A percentile compares a stretch with the other conserved stretches of the same genome.
These are phyloP conservation scores for Typhlichthys subterraneus DNA, from an alignment of 2,797 vertebrate species.

Conservation along the genomic window DNA sequence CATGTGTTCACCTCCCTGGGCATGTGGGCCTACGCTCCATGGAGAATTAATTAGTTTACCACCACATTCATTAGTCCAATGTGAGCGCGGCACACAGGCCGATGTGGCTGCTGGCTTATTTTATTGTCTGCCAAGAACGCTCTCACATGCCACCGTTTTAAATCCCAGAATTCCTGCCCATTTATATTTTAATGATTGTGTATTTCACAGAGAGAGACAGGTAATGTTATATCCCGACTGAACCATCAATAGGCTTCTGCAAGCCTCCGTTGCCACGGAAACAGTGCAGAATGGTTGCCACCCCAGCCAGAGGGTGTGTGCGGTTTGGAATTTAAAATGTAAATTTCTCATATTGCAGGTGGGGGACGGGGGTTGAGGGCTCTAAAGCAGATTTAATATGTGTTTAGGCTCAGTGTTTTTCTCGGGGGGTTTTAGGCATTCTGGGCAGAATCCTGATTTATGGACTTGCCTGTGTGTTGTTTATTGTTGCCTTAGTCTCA, in stretches of 20 bases:
- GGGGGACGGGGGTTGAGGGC: conserved; percentile 49
- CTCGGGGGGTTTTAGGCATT: conserved; percentile 61
- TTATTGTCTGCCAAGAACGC: conserved; percentile 75
- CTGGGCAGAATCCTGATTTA: conserved; percentile 72
- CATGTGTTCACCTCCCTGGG: conserved; percentile 85
- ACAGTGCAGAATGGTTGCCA: conserved; percentile 76
- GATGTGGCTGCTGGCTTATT: conserved; percentile 62
- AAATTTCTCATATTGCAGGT: conserved; percentile 74
- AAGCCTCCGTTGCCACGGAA: conserved; percentile 87
- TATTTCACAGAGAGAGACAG: conserved; percentile 80
- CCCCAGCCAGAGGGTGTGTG: conserved; percentile 72
- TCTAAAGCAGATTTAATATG: conserved; percentile 80
- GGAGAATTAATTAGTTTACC: conserved; percentile 65
- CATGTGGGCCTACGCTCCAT: conserved; percentile 38
- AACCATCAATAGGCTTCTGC: conserved; percentile 79
- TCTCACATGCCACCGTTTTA: conserved; percentile 24
- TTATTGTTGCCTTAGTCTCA: conserved; percentile 61
- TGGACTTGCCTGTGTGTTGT: conserved; percentile 77
- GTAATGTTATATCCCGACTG: conserved; percentile 72
- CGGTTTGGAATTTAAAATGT: conserved; percentile 81
- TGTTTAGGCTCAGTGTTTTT: conserved; percentile 68
- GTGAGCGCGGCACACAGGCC: conserved; percentile 77
- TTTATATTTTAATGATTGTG: conserved; percentile 70
- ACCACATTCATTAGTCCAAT: conserved; percentile 90
- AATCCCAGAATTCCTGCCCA: conserved; percentile 35